phyloP scores from a whole-genome alignment of 2,888 invertebrate genomes.

The Meta bourneti region DNA sequence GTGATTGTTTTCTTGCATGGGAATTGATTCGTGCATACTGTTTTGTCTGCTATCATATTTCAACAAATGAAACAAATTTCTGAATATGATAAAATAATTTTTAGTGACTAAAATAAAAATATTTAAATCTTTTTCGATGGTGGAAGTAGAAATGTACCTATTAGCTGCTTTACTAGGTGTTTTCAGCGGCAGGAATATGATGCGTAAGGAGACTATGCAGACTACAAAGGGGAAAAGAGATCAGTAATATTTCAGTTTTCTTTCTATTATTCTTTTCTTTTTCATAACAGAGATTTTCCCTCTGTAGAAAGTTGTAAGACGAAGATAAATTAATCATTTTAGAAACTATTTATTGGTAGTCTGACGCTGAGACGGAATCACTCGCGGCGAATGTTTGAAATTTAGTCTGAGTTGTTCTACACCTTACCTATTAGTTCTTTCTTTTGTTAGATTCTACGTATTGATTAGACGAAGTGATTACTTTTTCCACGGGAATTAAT shows the following conservation, averaged over 20 bases:
- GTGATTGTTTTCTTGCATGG: no score
- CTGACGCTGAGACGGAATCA: constrained; percentile 28
- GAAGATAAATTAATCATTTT: constrained; percentile 55
- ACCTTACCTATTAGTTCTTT: neutral
- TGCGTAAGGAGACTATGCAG: constrained; percentile 1
- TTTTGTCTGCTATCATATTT: no score
- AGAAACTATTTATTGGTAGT: constrained; percentile 44
- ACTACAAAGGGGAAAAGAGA: constrained; percentile 17
- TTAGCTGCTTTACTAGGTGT: constrained; percentile 53
- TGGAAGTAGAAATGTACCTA: neutral
- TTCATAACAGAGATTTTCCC: neutral
- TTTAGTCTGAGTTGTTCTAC: neutral
- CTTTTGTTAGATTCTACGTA: no score
- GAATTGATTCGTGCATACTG: no score
- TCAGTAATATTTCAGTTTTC: constrained; percentile 60
- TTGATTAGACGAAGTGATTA: no score
- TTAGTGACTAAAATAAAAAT: no score
- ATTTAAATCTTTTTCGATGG: no score
- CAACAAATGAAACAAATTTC: no score
- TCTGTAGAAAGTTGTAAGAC: constrained; percentile 5
- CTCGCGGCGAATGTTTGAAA: neutral
- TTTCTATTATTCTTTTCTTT: neutral
- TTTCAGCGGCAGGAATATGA: constrained; percentile 56
- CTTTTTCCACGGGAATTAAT: no score
- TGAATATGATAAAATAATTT: no score